Conservation (phyloP, 2,797 vertebrate genomes). For the Diplodus puntazzo region DNA sequence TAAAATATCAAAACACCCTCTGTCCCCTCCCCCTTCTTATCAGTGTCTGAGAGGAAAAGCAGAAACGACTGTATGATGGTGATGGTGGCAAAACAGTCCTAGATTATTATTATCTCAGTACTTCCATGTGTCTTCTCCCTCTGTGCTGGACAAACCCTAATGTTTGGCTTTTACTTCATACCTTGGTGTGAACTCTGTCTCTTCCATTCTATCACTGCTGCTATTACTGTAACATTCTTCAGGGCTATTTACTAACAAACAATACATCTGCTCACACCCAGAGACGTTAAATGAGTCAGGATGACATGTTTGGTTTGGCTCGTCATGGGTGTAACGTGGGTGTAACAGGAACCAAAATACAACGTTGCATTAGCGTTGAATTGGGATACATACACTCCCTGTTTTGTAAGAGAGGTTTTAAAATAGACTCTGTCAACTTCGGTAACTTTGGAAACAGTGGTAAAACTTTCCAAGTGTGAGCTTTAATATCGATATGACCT, state of each 20-base stretch:
- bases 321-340: slow-evolving; percentile 44
- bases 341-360: slow-evolving; percentile 47
- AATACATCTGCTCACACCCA: slow-evolving; percentile 57
- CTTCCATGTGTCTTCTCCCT: neutral
- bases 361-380: slow-evolving; percentile 20
- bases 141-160: neutral
- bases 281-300: slow-evolving; percentile 18
- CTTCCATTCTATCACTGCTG: slow-evolving; percentile 33
- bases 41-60: slow-evolving; percentile 29
- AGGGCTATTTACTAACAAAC: slow-evolving; percentile 4
- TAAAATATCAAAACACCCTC: neutral
- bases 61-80: slow-evolving; percentile 12
- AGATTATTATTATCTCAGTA: slow-evolving; percentile 10
- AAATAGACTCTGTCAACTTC: neutral
- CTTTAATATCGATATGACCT: slow-evolving; percentile 24
- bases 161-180: slow-evolving; percentile 22
- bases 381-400: slow-evolving; percentile 26
- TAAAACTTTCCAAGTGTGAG: neutral
- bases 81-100: slow-evolving; percentile 22
- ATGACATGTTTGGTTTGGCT: slow-evolving; percentile 48
- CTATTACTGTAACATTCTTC: slow-evolving; percentile 35
- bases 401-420: slow-evolving; percentile 36
- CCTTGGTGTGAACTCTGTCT: slow-evolving; percentile 31
- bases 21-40: slow-evolving; percentile 12
- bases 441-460: neutral